These are phyloP conservation scores for Fukomys damarensis DNA, from an alignment of 2,113 vertebrate genomes.

Conservation along the genomic window DNA sequence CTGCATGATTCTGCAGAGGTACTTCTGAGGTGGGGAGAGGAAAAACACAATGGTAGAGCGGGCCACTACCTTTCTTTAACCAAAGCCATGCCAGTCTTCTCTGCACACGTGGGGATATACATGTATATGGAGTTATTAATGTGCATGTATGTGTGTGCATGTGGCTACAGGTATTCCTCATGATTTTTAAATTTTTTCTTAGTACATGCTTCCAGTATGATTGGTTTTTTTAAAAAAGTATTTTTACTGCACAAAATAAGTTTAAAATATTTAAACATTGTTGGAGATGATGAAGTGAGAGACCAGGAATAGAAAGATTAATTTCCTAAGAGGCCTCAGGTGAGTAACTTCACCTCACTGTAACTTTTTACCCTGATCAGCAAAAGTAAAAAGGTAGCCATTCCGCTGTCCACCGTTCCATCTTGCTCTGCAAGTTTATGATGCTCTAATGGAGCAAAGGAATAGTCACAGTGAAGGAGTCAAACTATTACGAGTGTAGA, in stretches of 20 bases:
- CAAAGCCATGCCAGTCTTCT: not conserved
- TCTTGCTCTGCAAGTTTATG: not conserved
- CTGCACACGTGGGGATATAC: too few species aligned
- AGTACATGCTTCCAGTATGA: not conserved
- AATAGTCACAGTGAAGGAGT: not conserved
- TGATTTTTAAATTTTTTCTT: not conserved
- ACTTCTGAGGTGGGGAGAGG: not conserved
- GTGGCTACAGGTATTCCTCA: not conserved
- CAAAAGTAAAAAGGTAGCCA: conserved; percentile 20
- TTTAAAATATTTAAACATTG: not conserved
- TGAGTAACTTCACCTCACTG: not conserved
- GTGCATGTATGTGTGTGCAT: not conserved
- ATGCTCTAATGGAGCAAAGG: not conserved
- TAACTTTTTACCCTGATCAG: not conserved
- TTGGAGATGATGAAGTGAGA: not conserved
- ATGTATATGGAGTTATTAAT: too few species aligned
- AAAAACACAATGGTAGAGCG: not conserved
- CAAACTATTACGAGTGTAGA: not conserved
- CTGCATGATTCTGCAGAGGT: not conserved
- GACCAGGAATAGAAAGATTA: conserved; percentile 26
- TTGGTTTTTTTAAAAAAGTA: not conserved
- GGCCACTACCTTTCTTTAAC: not conserved
- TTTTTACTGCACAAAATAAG: not conserved
- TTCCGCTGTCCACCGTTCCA: not conserved
- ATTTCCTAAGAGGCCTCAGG: not conserved